Percentiles rank a stretch among this genome's conserved stretches.
Evolutionary conservation across 2,888 invertebrate genomes (phyloP).

Genomic region (Idaea dimidiata): DNA sequence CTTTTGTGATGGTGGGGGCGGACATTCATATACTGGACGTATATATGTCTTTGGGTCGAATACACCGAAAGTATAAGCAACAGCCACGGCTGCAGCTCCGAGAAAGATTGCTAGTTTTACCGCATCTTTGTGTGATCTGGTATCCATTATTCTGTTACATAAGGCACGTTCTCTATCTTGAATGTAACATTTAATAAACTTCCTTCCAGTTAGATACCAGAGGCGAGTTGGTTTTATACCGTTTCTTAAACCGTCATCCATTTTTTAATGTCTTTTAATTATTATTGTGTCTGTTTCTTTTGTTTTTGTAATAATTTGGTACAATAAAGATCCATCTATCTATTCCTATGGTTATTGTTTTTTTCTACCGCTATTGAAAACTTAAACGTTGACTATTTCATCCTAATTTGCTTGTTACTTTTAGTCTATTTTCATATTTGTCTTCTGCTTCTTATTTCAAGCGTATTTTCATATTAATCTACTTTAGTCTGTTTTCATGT

Average conservation of each 20-base stretch:
- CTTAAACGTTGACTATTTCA: background rate
- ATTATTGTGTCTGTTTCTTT: no score
- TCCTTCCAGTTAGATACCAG: constrained; percentile 49
- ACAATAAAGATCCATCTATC: no score
- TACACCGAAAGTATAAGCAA: constrained; percentile 37
- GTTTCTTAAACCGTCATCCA: constrained; percentile 14
- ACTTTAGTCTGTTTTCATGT: no score
- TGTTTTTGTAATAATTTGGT: no score
- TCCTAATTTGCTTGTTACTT: background rate
- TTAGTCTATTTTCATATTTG: no score
- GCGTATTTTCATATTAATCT: no score
- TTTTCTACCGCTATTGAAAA: background rate
- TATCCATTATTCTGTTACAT: constrained; percentile 15
- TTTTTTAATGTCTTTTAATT: no score
- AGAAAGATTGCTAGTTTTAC: constrained; percentile 28
- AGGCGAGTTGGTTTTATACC: constrained; percentile 57
- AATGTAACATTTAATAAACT: constrained; percentile 37
- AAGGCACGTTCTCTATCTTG: constrained; percentile 27
- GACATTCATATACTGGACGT: background rate
- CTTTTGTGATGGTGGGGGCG: background rate
- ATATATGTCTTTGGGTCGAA: constrained; percentile 18
- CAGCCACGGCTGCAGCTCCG: constrained; percentile 13
- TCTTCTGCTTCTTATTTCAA: no score
- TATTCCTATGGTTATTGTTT: no score
- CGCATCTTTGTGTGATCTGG: constrained; percentile 26